Conservation (phyloP, 2,113 vertebrate genomes). For the Syngnathus floridae region DNA sequence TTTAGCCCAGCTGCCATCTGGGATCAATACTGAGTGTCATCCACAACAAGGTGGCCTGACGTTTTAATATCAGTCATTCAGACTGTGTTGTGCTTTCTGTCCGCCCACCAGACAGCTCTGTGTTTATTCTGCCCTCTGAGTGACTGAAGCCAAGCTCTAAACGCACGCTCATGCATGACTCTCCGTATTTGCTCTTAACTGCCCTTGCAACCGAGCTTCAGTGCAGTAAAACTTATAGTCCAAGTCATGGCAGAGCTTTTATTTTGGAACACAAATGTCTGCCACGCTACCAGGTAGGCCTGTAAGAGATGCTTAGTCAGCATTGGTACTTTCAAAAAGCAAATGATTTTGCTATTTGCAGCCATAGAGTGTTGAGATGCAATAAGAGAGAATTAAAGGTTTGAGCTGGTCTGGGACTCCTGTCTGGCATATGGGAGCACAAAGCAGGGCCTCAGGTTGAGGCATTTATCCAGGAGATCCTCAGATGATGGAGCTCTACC, state of each 20-base stretch:
- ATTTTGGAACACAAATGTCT: not conserved
- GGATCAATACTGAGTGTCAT: slow-evolving; percentile 72
- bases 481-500: slow-evolving; percentile 62
- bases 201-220: slow-evolving; percentile 33
- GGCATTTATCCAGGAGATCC: slow-evolving; percentile 67
- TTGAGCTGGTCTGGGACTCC: slow-evolving; percentile 24
- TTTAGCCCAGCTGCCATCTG: slow-evolving; percentile 67
- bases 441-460: slow-evolving; percentile 58
- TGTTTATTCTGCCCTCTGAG: slow-evolving; percentile 57
- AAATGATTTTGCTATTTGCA: slow-evolving; percentile 15
- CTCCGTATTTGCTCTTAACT: slow-evolving; percentile 51
- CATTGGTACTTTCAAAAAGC: not conserved
- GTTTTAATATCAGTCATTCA: slow-evolving; percentile 76
- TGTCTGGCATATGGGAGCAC: slow-evolving; percentile 49
- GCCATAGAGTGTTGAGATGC: not conserved
- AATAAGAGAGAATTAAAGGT: slow-evolving; percentile 19
- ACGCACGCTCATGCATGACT: slow-evolving; percentile 40
- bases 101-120: slow-evolving; percentile 53
- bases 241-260: not conserved
- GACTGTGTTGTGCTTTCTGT: slow-evolving; percentile 70
- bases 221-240: slow-evolving; percentile 1
- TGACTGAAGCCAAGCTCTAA: slow-evolving; percentile 56
- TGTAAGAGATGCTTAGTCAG: slow-evolving; percentile 19
- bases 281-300: slow-evolving; percentile 21
- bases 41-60: slow-evolving; percentile 63